phyloP scores from a whole-genome alignment of 2,888 invertebrate species.

The Hemicrepidius hirtus region DNA sequence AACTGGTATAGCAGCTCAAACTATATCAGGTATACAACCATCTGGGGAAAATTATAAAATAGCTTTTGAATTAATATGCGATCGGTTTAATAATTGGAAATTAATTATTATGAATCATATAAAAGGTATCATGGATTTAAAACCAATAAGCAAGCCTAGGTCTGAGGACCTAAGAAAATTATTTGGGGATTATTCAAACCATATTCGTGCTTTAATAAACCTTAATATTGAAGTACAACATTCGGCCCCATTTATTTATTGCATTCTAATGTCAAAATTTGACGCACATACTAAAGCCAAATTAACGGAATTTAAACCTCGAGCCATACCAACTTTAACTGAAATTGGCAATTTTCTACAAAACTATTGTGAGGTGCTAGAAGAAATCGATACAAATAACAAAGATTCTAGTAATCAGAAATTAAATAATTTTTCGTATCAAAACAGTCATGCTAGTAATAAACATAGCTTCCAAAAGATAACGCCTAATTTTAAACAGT shows the following conservation, averaged over 20 bases:
- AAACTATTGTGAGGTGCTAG: not conserved
- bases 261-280: constrained; percentile 20
- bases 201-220: constrained; percentile 5
- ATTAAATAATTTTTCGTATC: too few relatives aligned
- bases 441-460: too few relatives aligned
- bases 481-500: not conserved
- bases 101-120: constrained; percentile 17
- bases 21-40: constrained; percentile 13
- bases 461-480: not conserved
- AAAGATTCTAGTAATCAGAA: too few relatives aligned
- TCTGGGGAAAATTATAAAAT: constrained; percentile 16
- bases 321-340: not conserved
- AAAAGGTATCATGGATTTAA: constrained; percentile 20
- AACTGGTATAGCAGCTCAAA: constrained; percentile 16
- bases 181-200: constrained; percentile 5
- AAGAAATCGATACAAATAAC: constrained; percentile 5
- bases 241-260: constrained; percentile 6
- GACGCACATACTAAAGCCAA: not conserved
- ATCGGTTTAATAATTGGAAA: constrained; percentile 17
- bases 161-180: constrained; percentile 3
- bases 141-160: not conserved
- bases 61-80: constrained; percentile 6
- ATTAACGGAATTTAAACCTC: constrained; percentile 11
- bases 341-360: constrained; percentile 4
- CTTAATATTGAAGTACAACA: not conserved